Base-by-base conservation (phyloP, 2,888 invertebrate species). In the Andrena camellia region DNA sequence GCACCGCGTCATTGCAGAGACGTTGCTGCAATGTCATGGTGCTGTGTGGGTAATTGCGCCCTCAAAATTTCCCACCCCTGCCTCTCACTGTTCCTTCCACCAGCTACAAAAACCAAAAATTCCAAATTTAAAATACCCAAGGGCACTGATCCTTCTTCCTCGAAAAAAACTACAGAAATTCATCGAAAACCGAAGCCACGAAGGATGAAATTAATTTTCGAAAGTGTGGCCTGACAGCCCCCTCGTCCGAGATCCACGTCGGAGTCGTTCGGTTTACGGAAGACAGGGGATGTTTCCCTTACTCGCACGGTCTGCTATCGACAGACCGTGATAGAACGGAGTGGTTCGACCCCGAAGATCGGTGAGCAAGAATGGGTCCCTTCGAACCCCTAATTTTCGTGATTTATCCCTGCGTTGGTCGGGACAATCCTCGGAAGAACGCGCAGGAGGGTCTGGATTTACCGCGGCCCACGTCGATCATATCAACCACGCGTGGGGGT, bases 281-380 rank as follows among this genome's bases (percentile, higher is more conserved):
- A 64, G 80, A 80, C 71, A 68, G 52, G 57, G 71, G 75, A 70
- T 66, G 70, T 57, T 71, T 48, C 75, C 76, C 68, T 75, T 68
- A 66, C 76, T 71, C 70, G 59, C 73, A 48, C 54, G 64, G 57
- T 57, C 66, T 85, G 85, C 70, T 85, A 85, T 85, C 85, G 85
- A 82, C 85, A 85, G 85, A 85, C 71, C 82, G 67, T 82, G 85
- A 85, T 85, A 82, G 82, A 85, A 85, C 79, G 54, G 76, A 57
- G 76, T 64, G 71, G 73, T 77, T 82, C 50, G 70, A 52, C 62
- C 75, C 62, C 5, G 64, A 33, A 48, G 50, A 72, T 63, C 71
- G 79, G 33, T 26, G 42, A 8, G 31, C 31, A n/a, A 33, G 31
- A 31, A n/a, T 1, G 54, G 54, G 20, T 57, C 23, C 57, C 23